Evolutionary conservation across 2,113 vertebrate genomes (phyloP).

Genomic region (Epinephelus lanceolatus): DNA sequence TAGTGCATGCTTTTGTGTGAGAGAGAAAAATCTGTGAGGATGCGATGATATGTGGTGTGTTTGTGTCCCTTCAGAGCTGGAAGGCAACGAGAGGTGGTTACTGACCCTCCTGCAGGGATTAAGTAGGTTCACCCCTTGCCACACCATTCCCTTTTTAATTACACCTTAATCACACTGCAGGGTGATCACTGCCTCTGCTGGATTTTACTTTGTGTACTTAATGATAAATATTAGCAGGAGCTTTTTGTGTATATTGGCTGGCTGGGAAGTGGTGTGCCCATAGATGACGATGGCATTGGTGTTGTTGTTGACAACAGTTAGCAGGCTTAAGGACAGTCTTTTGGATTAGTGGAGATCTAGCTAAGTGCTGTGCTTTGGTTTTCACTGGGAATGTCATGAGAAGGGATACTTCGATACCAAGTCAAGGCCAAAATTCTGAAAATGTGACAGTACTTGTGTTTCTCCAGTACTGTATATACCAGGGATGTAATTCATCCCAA

Average conservation of each 20-base stretch:
- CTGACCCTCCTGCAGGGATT: conserved; percentile 81
- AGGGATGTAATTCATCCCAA: no score
- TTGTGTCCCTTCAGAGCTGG: conserved; percentile 80
- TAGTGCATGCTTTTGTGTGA: conserved; percentile 23
- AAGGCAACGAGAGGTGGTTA: conserved; percentile 80
- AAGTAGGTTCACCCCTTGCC: conserved; percentile 75
- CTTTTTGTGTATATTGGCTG: conserved; percentile 38
- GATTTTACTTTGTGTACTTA: conserved; percentile 50
- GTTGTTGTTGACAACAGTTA: conserved; percentile 23
- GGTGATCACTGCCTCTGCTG: conserved; percentile 42
- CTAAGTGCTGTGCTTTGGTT: not conserved
- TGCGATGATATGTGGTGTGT: conserved; percentile 81
- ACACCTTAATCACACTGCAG: conserved; percentile 47
- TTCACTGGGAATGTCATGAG: not conserved
- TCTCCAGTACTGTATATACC: no score
- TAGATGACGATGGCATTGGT: not conserved
- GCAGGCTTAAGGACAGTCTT: conserved; percentile 19
- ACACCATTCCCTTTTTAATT: conserved; percentile 38
- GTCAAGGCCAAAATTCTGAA: no score
- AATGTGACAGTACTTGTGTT: no score
- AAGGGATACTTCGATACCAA: no score
- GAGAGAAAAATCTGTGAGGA: conserved; percentile 43
- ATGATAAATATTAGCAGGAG: conserved; percentile 47
- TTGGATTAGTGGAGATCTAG: conserved; percentile 34
- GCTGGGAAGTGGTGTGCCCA: conserved; percentile 20